Percentiles rank a stretch among this genome's conserved stretches.
phyloP scores from a whole-genome alignment of 1,140 invertebrate species.

The Drosophila prosaltans region DNA sequence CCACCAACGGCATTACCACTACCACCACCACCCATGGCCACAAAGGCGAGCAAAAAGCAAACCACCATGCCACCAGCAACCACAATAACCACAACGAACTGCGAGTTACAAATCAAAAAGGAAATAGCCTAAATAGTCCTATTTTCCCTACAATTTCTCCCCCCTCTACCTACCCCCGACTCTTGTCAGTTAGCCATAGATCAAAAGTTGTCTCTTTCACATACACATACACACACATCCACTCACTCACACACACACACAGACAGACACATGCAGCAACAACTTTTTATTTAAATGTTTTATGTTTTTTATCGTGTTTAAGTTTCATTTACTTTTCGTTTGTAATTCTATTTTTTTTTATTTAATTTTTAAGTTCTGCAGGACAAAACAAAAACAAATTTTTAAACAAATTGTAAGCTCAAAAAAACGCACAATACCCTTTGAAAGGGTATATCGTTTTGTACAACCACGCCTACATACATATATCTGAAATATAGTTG shows the following conservation, averaged over 20 bases:
- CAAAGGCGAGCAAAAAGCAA: conserved; percentile 70
- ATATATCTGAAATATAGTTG: neutral
- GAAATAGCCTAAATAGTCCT: conserved; percentile 65
- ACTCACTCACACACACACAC: conserved; percentile 9
- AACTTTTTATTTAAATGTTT: neutral
- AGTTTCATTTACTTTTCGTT: conserved; percentile 4
- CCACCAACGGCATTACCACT: conserved; percentile 28
- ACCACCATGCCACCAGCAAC: conserved; percentile 51
- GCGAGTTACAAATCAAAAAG: conserved; percentile 81
- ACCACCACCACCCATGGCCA: conserved; percentile 55
- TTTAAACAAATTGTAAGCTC: neutral
- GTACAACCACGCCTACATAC: neutral
- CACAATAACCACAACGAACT: conserved; percentile 67
- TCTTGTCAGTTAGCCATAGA: conserved; percentile 26
- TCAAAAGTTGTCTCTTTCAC: conserved; percentile 50
- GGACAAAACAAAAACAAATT: neutral
- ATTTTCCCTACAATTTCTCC: neutral
- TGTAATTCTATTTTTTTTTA: neutral
- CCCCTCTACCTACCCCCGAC: conserved; percentile 3
- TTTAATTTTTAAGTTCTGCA: conserved; percentile 14
- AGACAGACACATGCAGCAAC: neutral
- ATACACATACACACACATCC: conserved; percentile 30
- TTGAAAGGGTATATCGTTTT: conserved; percentile 10
- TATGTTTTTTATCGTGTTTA: conserved; percentile 8
- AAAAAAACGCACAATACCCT: conserved; percentile 13